These are phyloP conservation scores for Oligia latruncula DNA, from an alignment of 2,888 invertebrate species.

Conservation along the genomic window DNA sequence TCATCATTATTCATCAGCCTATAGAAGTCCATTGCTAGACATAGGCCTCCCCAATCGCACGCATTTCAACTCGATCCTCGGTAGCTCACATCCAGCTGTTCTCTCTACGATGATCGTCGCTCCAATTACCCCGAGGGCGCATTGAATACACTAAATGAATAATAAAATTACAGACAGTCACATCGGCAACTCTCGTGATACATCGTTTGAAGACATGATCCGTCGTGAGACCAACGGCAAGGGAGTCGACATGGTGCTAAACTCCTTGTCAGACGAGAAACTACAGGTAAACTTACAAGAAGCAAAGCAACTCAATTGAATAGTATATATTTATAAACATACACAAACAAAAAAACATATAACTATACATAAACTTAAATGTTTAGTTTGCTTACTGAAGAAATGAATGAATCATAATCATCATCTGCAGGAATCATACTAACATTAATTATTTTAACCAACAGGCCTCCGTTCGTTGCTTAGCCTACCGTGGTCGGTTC, in stretches of 20 bases:
- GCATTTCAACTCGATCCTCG: background rate
- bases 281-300: conserved; percentile 88
- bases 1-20: background rate
- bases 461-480: conserved; percentile 89
- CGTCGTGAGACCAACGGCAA: conserved; percentile 94
- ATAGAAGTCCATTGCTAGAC: background rate
- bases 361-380: too few relatives aligned
- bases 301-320: background rate
- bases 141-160: conserved; percentile 8
- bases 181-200: conserved; percentile 96
- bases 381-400: too few relatives aligned
- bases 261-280: conserved; percentile 98
- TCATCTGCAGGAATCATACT: background rate
- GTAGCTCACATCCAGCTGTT: background rate
- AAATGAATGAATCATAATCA: too few relatives aligned
- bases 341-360: too few relatives aligned
- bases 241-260: conserved; percentile 97
- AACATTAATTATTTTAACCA: background rate
- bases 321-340: background rate
- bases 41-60: background rate
- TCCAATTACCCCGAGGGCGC: background rate
- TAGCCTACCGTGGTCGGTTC: conserved; percentile 91
- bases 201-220: conserved; percentile 96
- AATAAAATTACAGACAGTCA: conserved; percentile 85
- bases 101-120: background rate